phyloP scores from a whole-genome alignment of 2,797 vertebrate genomes.

The Limnodromus scolopaceus region DNA sequence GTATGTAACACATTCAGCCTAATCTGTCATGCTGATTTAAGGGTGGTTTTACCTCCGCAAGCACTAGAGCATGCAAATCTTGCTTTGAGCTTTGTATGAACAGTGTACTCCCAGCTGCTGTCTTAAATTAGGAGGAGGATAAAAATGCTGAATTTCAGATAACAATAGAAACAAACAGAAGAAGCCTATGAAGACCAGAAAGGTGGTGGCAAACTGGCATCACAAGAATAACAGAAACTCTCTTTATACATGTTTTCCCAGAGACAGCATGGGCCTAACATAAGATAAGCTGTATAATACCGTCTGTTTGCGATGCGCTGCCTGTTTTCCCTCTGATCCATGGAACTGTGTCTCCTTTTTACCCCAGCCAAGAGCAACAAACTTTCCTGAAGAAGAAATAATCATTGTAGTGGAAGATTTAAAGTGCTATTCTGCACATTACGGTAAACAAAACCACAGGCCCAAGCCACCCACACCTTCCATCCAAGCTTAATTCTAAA shows the following conservation, averaged over 20 bases:
- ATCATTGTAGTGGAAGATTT: neutral
- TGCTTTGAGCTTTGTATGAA: neutral
- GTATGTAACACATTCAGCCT: neutral
- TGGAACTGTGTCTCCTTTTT: constrained; percentile 99
- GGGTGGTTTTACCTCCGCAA: neutral
- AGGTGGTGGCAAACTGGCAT: neutral
- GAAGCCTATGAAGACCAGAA: neutral
- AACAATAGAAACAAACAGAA: neutral
- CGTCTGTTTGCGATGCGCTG: constrained; percentile 83
- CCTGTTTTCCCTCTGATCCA: constrained; percentile 93
- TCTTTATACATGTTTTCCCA: neutral
- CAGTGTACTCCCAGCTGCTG: neutral
- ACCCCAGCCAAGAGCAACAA: constrained; percentile 96
- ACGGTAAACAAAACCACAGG: neutral
- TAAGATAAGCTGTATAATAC: constrained; percentile 68
- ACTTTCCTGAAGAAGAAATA: constrained; percentile 83
- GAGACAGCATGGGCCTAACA: neutral
- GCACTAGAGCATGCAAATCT: neutral
- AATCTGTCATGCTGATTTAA: neutral
- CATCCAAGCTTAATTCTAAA: neutral
- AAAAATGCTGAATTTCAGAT: neutral
- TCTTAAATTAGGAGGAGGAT: neutral
- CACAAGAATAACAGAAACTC: neutral
- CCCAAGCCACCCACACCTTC: neutral
- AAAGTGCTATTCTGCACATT: neutral